Evolutionary conservation across 2,797 vertebrate genomes (phyloP).

Genomic region (Etheostoma perlongum): DNA sequence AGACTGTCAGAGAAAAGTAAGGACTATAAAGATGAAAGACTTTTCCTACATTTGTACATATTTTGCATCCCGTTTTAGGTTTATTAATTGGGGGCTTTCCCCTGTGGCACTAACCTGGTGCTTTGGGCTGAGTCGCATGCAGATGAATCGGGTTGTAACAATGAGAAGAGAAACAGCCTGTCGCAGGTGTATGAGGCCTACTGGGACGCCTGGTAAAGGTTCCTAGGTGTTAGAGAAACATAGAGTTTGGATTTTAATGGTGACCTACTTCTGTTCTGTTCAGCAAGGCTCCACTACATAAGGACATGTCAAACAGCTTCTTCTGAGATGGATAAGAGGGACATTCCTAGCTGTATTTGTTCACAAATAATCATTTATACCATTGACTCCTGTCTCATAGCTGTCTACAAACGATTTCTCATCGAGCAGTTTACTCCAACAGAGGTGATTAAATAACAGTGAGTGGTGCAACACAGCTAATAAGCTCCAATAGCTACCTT

Average conservation of each 20-base stretch:
- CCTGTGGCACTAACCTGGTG: constrained; percentile 58
- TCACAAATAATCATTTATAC: neutral
- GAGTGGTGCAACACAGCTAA: neutral
- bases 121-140: constrained; percentile 51
- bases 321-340: constrained; percentile 24
- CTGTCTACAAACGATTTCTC: neutral
- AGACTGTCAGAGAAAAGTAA: constrained; percentile 28
- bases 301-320: constrained; percentile 36
- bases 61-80: constrained; percentile 53
- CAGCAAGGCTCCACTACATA: neutral
- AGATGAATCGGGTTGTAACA: constrained; percentile 60
- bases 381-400: neutral
- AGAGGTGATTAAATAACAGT: neutral
- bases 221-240: constrained; percentile 40
- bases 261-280: constrained; percentile 69
- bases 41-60: constrained; percentile 21
- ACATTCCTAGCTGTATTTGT: constrained; percentile 13
- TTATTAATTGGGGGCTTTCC: constrained; percentile 49
- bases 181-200: constrained; percentile 55
- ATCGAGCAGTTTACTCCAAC: neutral
- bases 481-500: neutral
- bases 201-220: constrained; percentile 54
- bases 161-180: constrained; percentile 39
- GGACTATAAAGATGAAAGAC: constrained; percentile 45
- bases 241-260: constrained; percentile 39